Evolutionary conservation across 1,140 invertebrate species (phyloP), one percentile per base, ranked within the genome.

Genomic region (Paralvinella palmiformis): DNA sequence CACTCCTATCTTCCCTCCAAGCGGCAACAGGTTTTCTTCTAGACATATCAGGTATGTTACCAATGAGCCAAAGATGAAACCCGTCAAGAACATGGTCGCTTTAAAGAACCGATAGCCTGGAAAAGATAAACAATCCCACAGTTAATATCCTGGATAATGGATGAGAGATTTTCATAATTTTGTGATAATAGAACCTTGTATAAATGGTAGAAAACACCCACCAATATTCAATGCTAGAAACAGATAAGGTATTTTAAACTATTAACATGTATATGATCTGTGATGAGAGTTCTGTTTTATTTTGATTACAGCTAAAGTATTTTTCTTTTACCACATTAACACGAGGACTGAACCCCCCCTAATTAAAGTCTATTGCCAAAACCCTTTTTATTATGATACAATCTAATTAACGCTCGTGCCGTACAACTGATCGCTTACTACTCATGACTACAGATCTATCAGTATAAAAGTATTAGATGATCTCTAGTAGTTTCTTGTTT

Each of bases 71-170:
- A 92, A 92, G 45, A 91, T 88, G 72, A 92, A 89, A 32, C 91
- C 91, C 29, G 89, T 92, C 31, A 93, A 82, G 75, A 93, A 93
- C 86, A 92, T 91, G n/a, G 89, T 86, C 2, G 89, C 89, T 77
- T 92, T 91, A 77, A 93, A 91, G 78, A 89, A 92, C 56, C 91
- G 85, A 78, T 93, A 94, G 58, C 91, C 90, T 90, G 83, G 50
- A 86, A 87, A 75, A 77, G 70, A 68, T 65, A 70, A 62, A 69
- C n/a, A 36, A 71, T 50, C 15, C 59, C 13, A 67, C 45, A 58
- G n/a, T 33, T 59, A 24, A 24, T 50, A 56, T 29, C 1, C 13
- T 24, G 27, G 7, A 32, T 36, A 58, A 41, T 50, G 59, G 20
- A 53, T 31, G 62, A 68, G 24, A 29, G 10, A 37, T 37, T 58